phyloP scores from a whole-genome alignment of 1,140 invertebrate species.

The Rhynchophorus ferrugineus region DNA sequence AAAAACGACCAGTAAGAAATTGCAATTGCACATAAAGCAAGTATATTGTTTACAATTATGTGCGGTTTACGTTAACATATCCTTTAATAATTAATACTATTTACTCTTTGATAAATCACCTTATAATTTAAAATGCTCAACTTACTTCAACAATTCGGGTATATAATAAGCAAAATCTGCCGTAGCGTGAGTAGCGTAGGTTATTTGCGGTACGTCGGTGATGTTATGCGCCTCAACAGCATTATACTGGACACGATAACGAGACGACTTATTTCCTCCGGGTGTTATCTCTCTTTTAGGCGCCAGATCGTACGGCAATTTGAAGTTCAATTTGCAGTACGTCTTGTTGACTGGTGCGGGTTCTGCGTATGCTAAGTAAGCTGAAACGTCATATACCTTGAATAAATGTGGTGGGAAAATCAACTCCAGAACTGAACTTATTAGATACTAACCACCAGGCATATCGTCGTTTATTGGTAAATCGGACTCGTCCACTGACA shows the following conservation, averaged over 20 bases:
- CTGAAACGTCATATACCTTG: neutral
- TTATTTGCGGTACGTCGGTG: constrained; percentile 43
- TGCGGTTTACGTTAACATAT: no score
- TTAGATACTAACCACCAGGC: neutral
- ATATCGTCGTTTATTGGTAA: neutral
- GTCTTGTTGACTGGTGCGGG: constrained; percentile 41
- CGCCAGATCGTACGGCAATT: constrained; percentile 47
- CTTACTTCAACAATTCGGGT: constrained; percentile 54
- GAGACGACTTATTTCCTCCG: constrained; percentile 48
- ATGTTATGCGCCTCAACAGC: constrained; percentile 42
- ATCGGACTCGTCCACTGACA: neutral
- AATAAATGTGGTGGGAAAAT: neutral
- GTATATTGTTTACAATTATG: no score
- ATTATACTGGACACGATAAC: constrained; percentile 60
- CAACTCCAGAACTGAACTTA: neutral
- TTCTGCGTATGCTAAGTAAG: constrained; percentile 1
- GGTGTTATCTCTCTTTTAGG: constrained; percentile 47
- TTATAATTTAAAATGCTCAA: no score
- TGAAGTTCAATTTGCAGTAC: constrained; percentile 57
- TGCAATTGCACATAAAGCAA: no score
- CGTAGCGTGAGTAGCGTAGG: constrained; percentile 65
- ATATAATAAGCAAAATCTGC: constrained; percentile 65
- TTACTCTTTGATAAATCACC: no score
- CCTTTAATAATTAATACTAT: no score
- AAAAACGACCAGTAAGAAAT: no score